phyloP scores from a whole-genome alignment of 2,888 invertebrate species.

The Frankliniella intonsa region DNA sequence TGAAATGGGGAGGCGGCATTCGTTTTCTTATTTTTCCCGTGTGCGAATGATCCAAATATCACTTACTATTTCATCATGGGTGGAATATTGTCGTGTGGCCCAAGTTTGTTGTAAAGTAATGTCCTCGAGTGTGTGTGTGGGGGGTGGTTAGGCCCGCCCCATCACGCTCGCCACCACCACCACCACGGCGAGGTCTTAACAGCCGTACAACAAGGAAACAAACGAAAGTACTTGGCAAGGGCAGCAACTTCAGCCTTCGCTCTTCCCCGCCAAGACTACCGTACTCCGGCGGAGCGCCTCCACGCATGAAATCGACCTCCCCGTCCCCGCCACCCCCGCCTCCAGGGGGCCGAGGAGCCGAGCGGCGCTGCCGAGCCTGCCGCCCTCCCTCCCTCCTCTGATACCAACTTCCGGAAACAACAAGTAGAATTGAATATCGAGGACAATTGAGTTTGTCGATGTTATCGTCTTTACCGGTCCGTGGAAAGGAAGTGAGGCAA shows the following conservation, averaged over 20 bases:
- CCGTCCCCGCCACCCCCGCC: neutral
- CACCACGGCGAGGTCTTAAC: too few relatives aligned
- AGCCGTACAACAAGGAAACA: neutral
- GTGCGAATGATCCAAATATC: too few relatives aligned
- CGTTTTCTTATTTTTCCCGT: too few relatives aligned
- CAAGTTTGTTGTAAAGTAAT: too few relatives aligned
- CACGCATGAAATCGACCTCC: conserved; percentile 13
- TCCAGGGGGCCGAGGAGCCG: too few relatives aligned
- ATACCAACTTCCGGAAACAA: conserved; percentile 24
- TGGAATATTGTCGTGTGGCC: too few relatives aligned
- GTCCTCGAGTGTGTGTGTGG: too few relatives aligned
- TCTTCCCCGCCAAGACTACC: neutral
- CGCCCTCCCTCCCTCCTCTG: conserved; percentile 2
- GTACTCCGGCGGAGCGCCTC: neutral
- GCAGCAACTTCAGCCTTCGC: neutral
- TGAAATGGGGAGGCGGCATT: too few relatives aligned
- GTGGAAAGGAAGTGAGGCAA: neutral
- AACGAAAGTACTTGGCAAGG: neutral
- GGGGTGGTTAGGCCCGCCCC: too few relatives aligned
- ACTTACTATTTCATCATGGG: too few relatives aligned
- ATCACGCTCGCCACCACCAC: too few relatives aligned
- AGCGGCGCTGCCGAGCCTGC: neutral
- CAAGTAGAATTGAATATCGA: conserved; percentile 22
- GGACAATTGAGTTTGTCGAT: conserved; percentile 21
- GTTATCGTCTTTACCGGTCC: conserved; percentile 18